Evolutionary conservation across 1,140 invertebrate genomes (phyloP).

Genomic region (Sminthurinus signatus): DNA sequence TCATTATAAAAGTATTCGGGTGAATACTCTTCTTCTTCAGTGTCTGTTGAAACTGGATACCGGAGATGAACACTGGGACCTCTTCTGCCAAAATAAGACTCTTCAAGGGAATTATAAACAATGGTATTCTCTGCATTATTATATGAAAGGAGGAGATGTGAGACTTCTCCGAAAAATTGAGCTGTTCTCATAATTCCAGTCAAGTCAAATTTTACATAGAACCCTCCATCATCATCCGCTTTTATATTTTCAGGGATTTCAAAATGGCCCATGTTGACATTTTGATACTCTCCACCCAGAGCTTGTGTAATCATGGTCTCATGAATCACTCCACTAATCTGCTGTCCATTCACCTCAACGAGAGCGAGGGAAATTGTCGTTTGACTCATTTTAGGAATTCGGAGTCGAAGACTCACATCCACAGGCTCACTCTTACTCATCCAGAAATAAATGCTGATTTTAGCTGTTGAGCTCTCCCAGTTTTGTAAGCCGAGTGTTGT

Average conservation of each 20-base stretch:
- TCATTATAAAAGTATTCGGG: slow-evolving; percentile 39
- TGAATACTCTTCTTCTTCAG: neutral
- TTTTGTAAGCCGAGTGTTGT: slow-evolving; percentile 9
- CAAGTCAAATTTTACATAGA: slow-evolving; percentile 28
- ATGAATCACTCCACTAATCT: neutral
- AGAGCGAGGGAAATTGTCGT: slow-evolving; percentile 5
- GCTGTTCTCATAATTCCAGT: slow-evolving; percentile 18
- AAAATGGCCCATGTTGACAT: slow-evolving; percentile 19
- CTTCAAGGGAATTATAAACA: slow-evolving; percentile 8
- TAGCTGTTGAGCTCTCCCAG: slow-evolving; percentile 10
- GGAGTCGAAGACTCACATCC: slow-evolving; percentile 10
- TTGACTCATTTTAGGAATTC: slow-evolving; percentile 4
- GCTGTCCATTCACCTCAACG: neutral
- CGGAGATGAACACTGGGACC: slow-evolving; percentile 35
- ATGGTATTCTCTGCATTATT: neutral
- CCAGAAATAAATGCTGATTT: slow-evolving; percentile 17
- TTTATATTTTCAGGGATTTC: neutral
- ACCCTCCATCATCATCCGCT: too few species aligned
- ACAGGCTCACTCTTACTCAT: slow-evolving; percentile 1
- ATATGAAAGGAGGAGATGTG: neutral
- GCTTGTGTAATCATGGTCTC: neutral
- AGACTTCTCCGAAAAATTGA: slow-evolving; percentile 22
- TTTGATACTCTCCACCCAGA: slow-evolving; percentile 19
- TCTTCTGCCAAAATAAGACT: slow-evolving; percentile 34
- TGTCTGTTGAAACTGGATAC: slow-evolving; percentile 10